Evolutionary conservation across 1,140 invertebrate genomes (phyloP).

Genomic region (Drosophila nigrodunni): DNA sequence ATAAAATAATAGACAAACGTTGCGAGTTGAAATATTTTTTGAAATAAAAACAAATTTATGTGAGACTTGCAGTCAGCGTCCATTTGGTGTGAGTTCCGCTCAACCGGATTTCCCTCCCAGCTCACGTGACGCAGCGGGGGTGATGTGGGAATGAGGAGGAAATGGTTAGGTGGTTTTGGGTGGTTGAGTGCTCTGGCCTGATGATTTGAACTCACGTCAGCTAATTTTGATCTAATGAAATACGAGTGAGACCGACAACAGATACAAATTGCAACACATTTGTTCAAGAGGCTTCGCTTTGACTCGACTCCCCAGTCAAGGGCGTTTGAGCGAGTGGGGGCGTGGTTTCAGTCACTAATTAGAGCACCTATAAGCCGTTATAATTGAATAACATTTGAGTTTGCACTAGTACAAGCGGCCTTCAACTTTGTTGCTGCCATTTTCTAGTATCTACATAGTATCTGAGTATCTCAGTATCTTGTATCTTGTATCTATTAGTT

Average conservation of each 20-base stretch:
- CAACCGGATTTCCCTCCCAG: constrained; percentile 44
- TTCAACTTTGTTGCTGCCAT: constrained; percentile 26
- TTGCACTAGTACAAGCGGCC: constrained; percentile 29
- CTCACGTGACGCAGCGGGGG: constrained; percentile 6
- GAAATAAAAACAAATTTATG: constrained; percentile 61
- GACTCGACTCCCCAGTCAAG: constrained; percentile 14
- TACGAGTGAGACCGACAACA: constrained; percentile 42
- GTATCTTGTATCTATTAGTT: constrained; percentile 25
- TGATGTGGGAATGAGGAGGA: background rate
- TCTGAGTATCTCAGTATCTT: constrained; percentile 2
- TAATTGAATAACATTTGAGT: constrained; percentile 44
- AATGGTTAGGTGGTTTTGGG: background rate
- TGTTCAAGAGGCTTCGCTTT: constrained; percentile 49
- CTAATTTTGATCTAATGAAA: constrained; percentile 73
- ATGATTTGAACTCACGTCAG: constrained; percentile 59
- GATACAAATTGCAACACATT: constrained; percentile 73
- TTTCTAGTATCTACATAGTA: constrained; percentile 2
- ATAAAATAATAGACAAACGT: constrained; percentile 29
- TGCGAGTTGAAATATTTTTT: constrained; percentile 24
- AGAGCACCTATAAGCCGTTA: constrained; percentile 52
- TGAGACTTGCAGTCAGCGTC: constrained; percentile 54
- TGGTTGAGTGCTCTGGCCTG: constrained; percentile 6
- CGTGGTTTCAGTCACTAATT: constrained; percentile 36
- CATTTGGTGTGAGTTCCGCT: constrained; percentile 78
- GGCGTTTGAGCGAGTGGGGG: constrained; percentile 9